Percentiles rank a stretch among this genome's conserved stretches.
Conservation (phyloP, 1,140 invertebrate genomes). For the Drosophila malerkotliana region DNA sequence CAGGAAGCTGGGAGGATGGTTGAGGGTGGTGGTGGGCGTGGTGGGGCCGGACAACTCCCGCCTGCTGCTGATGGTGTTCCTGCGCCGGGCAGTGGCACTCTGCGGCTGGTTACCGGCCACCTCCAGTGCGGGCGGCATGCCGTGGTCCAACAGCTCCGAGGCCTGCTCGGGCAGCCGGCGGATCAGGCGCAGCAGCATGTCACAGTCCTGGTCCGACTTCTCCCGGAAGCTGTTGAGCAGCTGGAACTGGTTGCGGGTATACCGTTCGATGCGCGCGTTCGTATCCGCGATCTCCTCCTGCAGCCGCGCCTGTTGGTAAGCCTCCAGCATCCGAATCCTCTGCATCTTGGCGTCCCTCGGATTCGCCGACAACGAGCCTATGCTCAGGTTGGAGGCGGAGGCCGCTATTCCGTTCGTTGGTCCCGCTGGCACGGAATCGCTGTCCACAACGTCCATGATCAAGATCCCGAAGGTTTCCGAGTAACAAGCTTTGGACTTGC, state of each 20-base stretch:
- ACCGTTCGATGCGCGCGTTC: constrained; percentile 65
- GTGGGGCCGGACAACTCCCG: constrained; percentile 62
- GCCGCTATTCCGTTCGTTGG: constrained; percentile 19
- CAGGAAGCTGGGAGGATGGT: constrained; percentile 59
- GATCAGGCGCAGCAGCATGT: constrained; percentile 50
- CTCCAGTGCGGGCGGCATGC: constrained; percentile 61
- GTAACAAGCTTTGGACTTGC: constrained; percentile 57
- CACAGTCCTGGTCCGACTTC: constrained; percentile 74
- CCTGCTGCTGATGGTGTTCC: constrained; percentile 77
- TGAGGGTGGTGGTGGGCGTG: constrained; percentile 65
- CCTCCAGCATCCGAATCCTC: constrained; percentile 54
- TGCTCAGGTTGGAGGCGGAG: constrained; percentile 46
- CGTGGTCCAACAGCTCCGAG: constrained; percentile 54
- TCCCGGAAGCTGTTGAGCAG: constrained; percentile 77
- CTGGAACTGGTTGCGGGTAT: constrained; percentile 66
- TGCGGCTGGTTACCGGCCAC: constrained; percentile 49
- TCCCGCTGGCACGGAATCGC: constrained; percentile 5
- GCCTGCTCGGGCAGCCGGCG: constrained; percentile 54
- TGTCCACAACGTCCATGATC: constrained; percentile 58
- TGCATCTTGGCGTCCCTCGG: constrained; percentile 33
- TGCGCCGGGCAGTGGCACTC: constrained; percentile 41
- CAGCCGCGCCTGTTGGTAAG: constrained; percentile 56
- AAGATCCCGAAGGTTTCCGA: constrained; percentile 71
- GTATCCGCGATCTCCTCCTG: constrained; percentile 74
- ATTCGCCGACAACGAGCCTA: constrained; percentile 44